Percentiles rank a stretch among this genome's conserved stretches.
Conservation (phyloP, 2,888 invertebrate genomes). For the Ecdyonurus torrentis region DNA sequence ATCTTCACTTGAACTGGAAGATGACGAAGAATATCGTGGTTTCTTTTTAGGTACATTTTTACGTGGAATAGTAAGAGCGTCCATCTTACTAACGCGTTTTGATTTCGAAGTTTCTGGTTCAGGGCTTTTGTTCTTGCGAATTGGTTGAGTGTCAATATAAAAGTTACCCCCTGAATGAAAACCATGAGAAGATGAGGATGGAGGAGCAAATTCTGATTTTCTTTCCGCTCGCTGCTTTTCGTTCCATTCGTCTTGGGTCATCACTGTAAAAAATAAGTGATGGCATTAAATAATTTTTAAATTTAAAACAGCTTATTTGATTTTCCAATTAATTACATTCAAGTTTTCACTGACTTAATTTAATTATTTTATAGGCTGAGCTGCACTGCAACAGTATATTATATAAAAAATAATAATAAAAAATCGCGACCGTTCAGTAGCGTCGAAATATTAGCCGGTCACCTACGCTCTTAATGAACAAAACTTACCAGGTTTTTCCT, state of each 20-base stretch:
- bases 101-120: no score
- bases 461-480: no score
- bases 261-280: slow-evolving; percentile 27
- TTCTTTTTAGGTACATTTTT: neutral
- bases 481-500: neutral
- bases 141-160: neutral
- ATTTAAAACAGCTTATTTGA: no score
- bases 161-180: slow-evolving; percentile 6
- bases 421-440: no score
- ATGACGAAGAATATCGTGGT: no score
- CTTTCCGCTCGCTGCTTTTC: slow-evolving; percentile 56
- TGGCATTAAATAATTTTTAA: neutral
- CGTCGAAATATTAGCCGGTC: no score
- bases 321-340: no score
- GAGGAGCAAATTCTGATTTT: slow-evolving; percentile 62
- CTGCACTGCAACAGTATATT: slow-evolving; percentile 4
- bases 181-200: slow-evolving; percentile 16
- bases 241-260: slow-evolving; percentile 62
- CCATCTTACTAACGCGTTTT: no score
- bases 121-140: neutral
- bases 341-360: no score
- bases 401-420: neutral
- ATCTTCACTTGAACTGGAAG: neutral
- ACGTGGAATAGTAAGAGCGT: neutral
- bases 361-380: no score